phyloP scores from a whole-genome alignment of 2,888 invertebrate species.

The Anodontia alba region DNA sequence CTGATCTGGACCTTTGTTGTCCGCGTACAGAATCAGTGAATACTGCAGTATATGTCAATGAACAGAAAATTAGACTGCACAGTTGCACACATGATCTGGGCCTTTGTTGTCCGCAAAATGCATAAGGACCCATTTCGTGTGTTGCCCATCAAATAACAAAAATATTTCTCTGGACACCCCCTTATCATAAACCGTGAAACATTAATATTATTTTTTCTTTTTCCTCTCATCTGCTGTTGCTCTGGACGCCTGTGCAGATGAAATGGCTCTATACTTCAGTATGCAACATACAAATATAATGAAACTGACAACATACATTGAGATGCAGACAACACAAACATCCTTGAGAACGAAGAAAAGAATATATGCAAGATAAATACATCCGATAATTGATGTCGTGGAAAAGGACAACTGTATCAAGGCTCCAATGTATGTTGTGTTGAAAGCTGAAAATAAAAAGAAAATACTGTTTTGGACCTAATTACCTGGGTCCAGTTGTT shows the following conservation, averaged over 20 bases:
- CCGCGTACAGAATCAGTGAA: no score
- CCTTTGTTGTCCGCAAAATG: no score
- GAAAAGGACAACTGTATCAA: slow-evolving; percentile 85
- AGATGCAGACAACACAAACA: slow-evolving; percentile 93
- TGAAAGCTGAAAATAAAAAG: slow-evolving; percentile 64
- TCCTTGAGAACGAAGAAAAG: slow-evolving; percentile 91
- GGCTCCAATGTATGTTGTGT: slow-evolving; percentile 46
- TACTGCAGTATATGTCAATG: no score
- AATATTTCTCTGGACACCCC: no score
- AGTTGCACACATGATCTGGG: no score
- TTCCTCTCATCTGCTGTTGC: background rate
- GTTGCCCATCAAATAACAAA: no score
- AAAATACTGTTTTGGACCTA: no score
- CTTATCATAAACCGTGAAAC: no score
- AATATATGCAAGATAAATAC: slow-evolving; percentile 92
- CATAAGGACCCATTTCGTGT: no score
- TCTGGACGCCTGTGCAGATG: background rate
- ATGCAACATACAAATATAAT: slow-evolving; percentile 47
- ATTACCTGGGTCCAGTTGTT: no score
- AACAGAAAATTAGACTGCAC: no score
- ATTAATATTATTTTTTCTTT: background rate
- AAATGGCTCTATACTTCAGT: slow-evolving; percentile 41
- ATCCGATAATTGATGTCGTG: slow-evolving; percentile 87
- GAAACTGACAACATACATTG: slow-evolving; percentile 87
- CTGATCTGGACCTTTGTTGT: no score